Evolutionary conservation across 2,113 vertebrate species (phyloP).

Genomic region (Scomber scombrus): DNA sequence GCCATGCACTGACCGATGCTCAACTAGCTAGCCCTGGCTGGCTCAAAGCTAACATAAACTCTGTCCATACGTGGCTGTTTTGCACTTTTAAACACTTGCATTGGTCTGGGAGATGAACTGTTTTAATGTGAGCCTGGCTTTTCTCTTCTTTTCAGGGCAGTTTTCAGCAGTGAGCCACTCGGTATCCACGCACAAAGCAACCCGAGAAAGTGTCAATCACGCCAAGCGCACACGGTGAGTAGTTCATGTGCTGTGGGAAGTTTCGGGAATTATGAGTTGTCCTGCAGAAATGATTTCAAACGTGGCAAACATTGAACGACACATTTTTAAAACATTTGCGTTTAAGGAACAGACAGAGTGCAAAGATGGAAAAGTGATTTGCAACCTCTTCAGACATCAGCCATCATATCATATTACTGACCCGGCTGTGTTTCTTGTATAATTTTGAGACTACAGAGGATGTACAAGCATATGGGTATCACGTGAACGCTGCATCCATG

Average conservation of each 20-base stretch:
- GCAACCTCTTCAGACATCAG: background rate
- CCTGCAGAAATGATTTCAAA: background rate
- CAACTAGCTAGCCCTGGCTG: constrained; percentile 61
- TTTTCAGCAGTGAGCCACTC: constrained; percentile 2
- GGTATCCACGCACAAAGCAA: constrained; percentile 49
- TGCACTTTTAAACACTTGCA: constrained; percentile 5
- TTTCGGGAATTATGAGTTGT: background rate
- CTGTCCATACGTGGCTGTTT: constrained; percentile 13
- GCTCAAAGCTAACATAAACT: constrained; percentile 27
- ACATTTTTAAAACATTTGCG: background rate
- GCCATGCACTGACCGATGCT: constrained; percentile 63
- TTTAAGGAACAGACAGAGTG: background rate
- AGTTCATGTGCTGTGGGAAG: constrained; percentile 48
- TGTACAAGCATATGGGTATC: background rate
- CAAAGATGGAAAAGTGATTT: background rate
- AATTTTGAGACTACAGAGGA: too few species aligned
- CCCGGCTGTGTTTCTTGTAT: background rate
- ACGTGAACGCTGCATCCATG: constrained; percentile 30
- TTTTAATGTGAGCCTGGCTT: background rate
- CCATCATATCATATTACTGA: background rate
- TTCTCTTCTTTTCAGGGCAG: constrained; percentile 24
- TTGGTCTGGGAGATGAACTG: background rate
- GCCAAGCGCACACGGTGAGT: background rate
- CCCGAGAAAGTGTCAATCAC: constrained; percentile 33
- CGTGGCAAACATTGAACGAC: background rate